Percentiles rank a stretch among this genome's conserved stretches.
Evolutionary conservation across 2,113 vertebrate species (phyloP).

Genomic region (Coptodon bakossiorum): DNA sequence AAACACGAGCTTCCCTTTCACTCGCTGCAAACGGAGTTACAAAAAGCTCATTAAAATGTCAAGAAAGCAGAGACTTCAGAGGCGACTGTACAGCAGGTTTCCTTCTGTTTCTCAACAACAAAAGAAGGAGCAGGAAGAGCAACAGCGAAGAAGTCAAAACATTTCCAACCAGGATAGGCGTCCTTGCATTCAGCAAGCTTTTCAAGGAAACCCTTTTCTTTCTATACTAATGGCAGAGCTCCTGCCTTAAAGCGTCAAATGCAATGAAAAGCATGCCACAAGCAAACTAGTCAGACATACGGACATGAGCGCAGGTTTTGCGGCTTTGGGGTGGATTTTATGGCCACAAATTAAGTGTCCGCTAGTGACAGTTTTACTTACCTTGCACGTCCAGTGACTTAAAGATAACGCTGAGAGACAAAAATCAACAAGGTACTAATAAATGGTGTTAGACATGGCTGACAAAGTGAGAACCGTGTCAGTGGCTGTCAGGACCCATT

Average conservation of each 20-base stretch:
- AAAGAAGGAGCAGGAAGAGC: not conserved
- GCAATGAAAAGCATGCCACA: conserved; percentile 40
- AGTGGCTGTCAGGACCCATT: conserved; percentile 29
- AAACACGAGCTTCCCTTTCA: not conserved
- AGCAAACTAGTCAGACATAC: conserved; percentile 28
- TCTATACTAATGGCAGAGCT: conserved; percentile 5
- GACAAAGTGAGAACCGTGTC: conserved; percentile 27
- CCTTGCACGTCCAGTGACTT: conserved; percentile 30
- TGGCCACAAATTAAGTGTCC: conserved; percentile 16
- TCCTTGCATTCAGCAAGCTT: not conserved
- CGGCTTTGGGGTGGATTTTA: conserved; percentile 2
- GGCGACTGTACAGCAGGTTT: conserved; percentile 14
- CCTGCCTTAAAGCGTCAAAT: not conserved
- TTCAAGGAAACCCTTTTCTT: not conserved
- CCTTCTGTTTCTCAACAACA: conserved; percentile 1
- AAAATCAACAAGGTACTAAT: conserved; percentile 57
- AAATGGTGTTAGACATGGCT: conserved; percentile 49
- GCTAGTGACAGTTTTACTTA: conserved; percentile 57
- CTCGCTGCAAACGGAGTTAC: not conserved
- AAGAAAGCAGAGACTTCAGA: conserved; percentile 29
- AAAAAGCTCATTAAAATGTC: conserved; percentile 22
- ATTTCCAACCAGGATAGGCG: not conserved
- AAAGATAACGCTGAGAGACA: conserved; percentile 54
- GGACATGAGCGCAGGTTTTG: not conserved
- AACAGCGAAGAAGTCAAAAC: not conserved